Evolutionary conservation across 2,888 invertebrate genomes (phyloP).

Genomic region (Pristionchus exspectatus): DNA sequence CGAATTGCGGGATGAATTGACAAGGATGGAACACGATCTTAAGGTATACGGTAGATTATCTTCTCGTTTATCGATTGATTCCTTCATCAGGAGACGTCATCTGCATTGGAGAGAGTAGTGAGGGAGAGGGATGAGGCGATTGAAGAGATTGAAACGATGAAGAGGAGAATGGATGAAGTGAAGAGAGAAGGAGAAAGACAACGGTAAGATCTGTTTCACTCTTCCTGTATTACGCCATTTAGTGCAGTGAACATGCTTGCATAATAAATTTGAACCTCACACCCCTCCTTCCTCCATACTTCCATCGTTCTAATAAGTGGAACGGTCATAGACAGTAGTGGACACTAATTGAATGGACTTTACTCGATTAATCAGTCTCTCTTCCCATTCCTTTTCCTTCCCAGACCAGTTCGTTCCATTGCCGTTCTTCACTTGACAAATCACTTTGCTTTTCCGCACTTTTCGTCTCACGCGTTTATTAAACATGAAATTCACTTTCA

Average conservation of each 20-base stretch:
- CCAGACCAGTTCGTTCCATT: slow-evolving; percentile 34
- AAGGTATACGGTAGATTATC: not conserved
- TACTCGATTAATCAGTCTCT: slow-evolving; percentile 42
- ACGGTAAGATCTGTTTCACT: slow-evolving; percentile 1
- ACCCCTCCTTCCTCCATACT: not conserved
- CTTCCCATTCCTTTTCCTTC: not conserved
- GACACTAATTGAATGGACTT: slow-evolving; percentile 25
- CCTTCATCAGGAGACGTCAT: slow-evolving; percentile 19
- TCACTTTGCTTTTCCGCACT: not conserved
- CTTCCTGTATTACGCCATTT: not conserved
- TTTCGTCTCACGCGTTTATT: not conserved
- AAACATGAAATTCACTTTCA: not conserved
- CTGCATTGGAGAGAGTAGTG: slow-evolving; percentile 28
- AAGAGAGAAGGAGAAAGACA: slow-evolving; percentile 53
- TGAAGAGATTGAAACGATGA: slow-evolving; percentile 49
- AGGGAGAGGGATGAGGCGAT: slow-evolving; percentile 55
- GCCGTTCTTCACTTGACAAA: slow-evolving; percentile 8
- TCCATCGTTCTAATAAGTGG: not conserved
- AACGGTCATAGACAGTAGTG: slow-evolving; percentile 5
- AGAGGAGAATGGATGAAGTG: slow-evolving; percentile 48
- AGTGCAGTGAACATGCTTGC: not conserved
- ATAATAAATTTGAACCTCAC: not conserved
- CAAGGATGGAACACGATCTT: slow-evolving; percentile 17
- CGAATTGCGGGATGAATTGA: slow-evolving; percentile 23
- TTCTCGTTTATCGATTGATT: not conserved